Base-by-base conservation (phyloP, 2,888 invertebrate genomes). In the Nomada hirtipes region DNA sequence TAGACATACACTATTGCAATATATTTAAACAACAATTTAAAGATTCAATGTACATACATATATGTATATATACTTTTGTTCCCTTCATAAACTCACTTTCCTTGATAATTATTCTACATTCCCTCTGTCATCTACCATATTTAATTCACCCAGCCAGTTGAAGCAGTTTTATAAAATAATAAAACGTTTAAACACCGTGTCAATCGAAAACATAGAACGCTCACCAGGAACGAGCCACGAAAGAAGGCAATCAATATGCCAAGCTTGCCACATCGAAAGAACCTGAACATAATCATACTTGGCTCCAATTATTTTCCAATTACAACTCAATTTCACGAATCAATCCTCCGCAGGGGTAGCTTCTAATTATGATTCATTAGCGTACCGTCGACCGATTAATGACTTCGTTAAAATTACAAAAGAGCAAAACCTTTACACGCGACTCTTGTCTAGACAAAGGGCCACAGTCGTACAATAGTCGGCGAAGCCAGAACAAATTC, bases 321-420 rank as follows among this genome's bases (percentile, higher is more conserved):
- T 68, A 42, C 23, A 47, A 55, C 18, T 9, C 13, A 57, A 68
- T 47, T 73, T 20, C 55, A 47, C 44, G 4, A 20, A 55, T 64
- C 53, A 42, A 9, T 44, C 20, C n/a, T 13, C 36, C 15, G 20
- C n/a, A 2, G 42, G 29, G 20, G 4, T 18, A 2, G 23, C 10
- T 57, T 52, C 42, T 53, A 60, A 52, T 60, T 36, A 70, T 11
- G 15, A n/a, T 2, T 61, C 59, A 47, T 53, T 60, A 60, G 9
- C 13, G 61, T 13, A 18, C 20, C 29, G 20, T 44, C 26, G 20
- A 18, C 15, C 23, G 29, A 55, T 67, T 68, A 68, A 53, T 42
- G 13, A 23, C 2, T n/a, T 42, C 67, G 20, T 78, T 78, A 63
- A 63, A 55, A 20, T 78, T 50, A 15, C 42, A 61, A 55, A 78